A percentile compares a stretch with the other conserved stretches of the same genome.
phyloP scores from a whole-genome alignment of 2,888 invertebrate species.

The Leuctra nigra region DNA sequence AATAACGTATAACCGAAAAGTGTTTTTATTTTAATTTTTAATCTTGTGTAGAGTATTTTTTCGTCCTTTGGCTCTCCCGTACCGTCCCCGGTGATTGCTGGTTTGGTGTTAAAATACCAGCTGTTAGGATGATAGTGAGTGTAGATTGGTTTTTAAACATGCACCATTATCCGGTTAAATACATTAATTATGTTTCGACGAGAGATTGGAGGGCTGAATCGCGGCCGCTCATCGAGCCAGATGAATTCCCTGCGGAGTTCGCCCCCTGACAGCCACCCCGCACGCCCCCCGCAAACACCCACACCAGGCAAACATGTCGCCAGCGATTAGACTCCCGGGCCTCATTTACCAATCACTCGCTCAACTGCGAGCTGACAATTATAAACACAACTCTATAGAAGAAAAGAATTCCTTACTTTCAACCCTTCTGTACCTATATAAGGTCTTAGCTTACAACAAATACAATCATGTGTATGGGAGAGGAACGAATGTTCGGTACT shows the following conservation, averaged over 20 bases:
- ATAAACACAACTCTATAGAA: too few relatives aligned
- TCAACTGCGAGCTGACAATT: too few relatives aligned
- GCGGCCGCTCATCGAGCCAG: not conserved
- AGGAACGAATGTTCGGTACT: too few relatives aligned
- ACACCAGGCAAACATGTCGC: too few relatives aligned
- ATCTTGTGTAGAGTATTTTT: not conserved
- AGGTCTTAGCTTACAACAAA: too few relatives aligned
- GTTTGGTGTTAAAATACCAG: constrained; percentile 18
- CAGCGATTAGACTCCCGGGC: too few relatives aligned
- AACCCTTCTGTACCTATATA: too few relatives aligned
- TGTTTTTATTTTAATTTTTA: constrained; percentile 18
- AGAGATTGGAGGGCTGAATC: not conserved
- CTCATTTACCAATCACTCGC: too few relatives aligned
- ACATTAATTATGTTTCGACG: constrained; percentile 20
- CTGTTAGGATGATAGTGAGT: constrained; percentile 13
- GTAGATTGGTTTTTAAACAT: constrained; percentile 8
- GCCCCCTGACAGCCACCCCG: not conserved
- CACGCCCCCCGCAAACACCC: not conserved
- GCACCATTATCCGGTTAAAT: constrained; percentile 18
- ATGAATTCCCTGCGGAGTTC: not conserved
- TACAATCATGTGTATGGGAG: too few relatives aligned
- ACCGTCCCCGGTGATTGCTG: constrained; percentile 7
- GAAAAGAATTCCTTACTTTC: too few relatives aligned
- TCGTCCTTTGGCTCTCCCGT: not conserved
- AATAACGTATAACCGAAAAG: constrained; percentile 10